phyloP scores from a whole-genome alignment of 2,113 vertebrate species.

The Hystrix brachyura region DNA sequence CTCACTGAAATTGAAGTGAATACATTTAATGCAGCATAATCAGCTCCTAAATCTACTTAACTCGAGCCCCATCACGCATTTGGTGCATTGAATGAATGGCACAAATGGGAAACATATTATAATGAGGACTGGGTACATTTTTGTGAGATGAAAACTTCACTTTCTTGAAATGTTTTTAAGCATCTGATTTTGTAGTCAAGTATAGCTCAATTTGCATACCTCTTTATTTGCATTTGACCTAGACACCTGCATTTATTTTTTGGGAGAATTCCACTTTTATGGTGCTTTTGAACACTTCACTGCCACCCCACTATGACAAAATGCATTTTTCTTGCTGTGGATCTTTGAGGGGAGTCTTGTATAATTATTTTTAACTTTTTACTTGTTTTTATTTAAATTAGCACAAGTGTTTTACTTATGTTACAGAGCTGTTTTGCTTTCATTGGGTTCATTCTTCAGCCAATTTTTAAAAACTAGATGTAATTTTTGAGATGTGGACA shows the following conservation, averaged over 20 bases:
- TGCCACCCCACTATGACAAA: conserved; percentile 73
- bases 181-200: conserved; percentile 84
- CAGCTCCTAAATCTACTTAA: conserved; percentile 83
- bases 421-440: conserved; percentile 20
- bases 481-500: neutral
- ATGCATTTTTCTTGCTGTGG: conserved; percentile 64
- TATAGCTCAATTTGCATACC: conserved; percentile 81
- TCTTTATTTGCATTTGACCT: conserved; percentile 83
- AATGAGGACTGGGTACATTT: conserved; percentile 76
- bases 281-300: conserved; percentile 77
- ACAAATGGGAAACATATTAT: conserved; percentile 73
- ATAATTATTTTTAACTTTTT: conserved; percentile 63
- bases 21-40: conserved; percentile 78
- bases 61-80: conserved; percentile 75
- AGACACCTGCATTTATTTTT: conserved; percentile 82
- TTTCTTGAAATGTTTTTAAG: conserved; percentile 81
- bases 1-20: conserved; percentile 78
- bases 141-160: conserved; percentile 75
- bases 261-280: conserved; percentile 70
- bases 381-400: conserved; percentile 68
- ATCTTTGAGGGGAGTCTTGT: conserved; percentile 53
- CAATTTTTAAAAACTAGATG: neutral
- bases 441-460: neutral
- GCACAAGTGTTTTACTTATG: conserved; percentile 68
- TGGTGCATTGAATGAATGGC: conserved; percentile 74